These are phyloP conservation scores for Melanaphis sacchari DNA, from an alignment of 1,140 invertebrate genomes.

Conservation along the genomic window DNA sequence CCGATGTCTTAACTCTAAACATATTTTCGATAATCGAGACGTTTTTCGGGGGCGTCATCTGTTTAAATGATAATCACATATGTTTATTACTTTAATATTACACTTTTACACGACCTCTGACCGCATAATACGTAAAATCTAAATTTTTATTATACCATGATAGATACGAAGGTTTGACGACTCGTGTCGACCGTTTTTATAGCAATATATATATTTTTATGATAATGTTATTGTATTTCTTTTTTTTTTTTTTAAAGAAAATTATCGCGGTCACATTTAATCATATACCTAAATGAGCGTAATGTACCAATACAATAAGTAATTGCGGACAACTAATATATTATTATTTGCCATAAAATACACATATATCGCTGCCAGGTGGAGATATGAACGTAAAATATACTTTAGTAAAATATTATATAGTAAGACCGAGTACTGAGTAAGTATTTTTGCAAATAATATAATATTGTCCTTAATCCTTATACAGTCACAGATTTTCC, in stretches of 20 bases:
- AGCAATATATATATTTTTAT: not conserved
- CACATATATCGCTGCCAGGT: not conserved
- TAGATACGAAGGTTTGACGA: not conserved
- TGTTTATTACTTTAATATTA: not conserved
- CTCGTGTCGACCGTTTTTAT: not conserved
- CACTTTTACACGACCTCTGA: not conserved
- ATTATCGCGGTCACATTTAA: not conserved
- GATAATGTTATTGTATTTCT: not conserved
- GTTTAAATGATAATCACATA: not conserved
- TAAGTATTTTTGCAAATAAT: not conserved
- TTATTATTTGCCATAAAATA: conserved; percentile 7
- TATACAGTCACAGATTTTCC: conserved; percentile 8
- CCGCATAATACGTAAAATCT: not conserved
- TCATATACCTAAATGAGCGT: not conserved
- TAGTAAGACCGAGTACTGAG: not conserved
- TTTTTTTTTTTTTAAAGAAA: not conserved
- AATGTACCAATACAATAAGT: not conserved
- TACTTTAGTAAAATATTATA: not conserved
- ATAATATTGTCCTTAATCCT: not conserved
- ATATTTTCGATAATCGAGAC: not conserved
- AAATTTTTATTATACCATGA: not conserved
- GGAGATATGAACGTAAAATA: not conserved
- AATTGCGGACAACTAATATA: not conserved
- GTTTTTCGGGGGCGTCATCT: not conserved
- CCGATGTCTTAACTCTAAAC: not conserved